These are phyloP conservation scores for Phymastichus coffea DNA, from an alignment of 1,140 invertebrate genomes.

Conservation along the genomic window DNA sequence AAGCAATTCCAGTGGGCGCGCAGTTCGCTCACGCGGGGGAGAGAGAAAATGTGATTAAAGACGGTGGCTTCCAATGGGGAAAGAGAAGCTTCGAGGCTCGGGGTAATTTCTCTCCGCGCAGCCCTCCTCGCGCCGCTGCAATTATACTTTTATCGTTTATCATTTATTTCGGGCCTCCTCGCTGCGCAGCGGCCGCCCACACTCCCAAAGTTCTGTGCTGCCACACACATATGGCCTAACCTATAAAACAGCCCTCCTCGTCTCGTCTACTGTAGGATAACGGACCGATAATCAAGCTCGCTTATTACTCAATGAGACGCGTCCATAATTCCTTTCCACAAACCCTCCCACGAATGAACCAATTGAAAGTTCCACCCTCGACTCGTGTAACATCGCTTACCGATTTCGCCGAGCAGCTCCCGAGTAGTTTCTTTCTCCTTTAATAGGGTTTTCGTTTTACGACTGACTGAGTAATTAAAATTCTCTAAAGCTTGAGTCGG, in stretches of 20 bases:
- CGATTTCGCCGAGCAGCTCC: not conserved
- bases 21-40: not conserved
- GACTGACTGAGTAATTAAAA: constrained; percentile 15
- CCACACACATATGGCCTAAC: no score
- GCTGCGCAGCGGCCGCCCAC: not conserved
- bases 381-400: no score
- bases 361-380: constrained; percentile 1
- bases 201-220: constrained; percentile 12
- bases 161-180: constrained; percentile 14
- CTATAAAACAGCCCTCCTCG: no score
- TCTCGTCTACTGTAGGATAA: no score
- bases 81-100: not conserved
- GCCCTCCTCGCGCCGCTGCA: not conserved
- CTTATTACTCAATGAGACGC: constrained; percentile 13
- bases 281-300: constrained; percentile 11
- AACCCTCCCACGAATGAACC: no score
- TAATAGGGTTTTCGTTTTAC: constrained; percentile 15
- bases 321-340: not conserved
- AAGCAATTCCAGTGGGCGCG: constrained; percentile 6
- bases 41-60: constrained; percentile 23
- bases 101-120: constrained; percentile 4
- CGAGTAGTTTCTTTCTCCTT: no score
- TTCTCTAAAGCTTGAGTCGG: no score
- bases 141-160: constrained; percentile 25
- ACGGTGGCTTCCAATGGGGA: not conserved